phyloP scores from a whole-genome alignment of 2,113 vertebrate genomes.

The Trogon surrucura region DNA sequence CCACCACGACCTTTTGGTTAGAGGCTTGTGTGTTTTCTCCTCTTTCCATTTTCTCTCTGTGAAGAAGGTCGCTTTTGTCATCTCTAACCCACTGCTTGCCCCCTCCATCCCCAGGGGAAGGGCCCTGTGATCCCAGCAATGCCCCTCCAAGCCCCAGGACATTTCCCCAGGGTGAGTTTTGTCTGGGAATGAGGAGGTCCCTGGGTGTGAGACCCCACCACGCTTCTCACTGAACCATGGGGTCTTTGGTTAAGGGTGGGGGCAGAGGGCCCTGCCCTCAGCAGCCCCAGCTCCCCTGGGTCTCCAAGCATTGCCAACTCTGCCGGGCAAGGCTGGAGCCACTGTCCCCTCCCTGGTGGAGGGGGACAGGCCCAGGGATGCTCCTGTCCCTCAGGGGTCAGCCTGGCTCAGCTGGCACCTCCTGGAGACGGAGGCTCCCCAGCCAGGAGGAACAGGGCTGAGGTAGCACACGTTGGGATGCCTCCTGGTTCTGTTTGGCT shows the following conservation, averaged over 20 bases:
- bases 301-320: neutral
- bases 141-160: neutral
- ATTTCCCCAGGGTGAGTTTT: neutral
- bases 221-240: accelerated
- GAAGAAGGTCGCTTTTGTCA: neutral
- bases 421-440: accelerated
- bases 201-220: accelerated
- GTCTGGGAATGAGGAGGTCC: neutral
- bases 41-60: neutral
- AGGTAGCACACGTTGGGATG: neutral
- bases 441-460: accelerated
- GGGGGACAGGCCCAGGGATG: neutral
- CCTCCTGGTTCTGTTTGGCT: neutral
- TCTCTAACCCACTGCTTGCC: neutral
- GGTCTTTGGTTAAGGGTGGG: neutral
- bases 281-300: accelerated
- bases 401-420: neutral
- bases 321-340: neutral
- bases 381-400: neutral
- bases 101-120: neutral
- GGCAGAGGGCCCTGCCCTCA: neutral
- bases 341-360: neutral
- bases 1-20: neutral
- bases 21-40: neutral
- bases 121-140: neutral